phyloP scores from a whole-genome alignment of 2,888 invertebrate species.

The Atethmia centrago region DNA sequence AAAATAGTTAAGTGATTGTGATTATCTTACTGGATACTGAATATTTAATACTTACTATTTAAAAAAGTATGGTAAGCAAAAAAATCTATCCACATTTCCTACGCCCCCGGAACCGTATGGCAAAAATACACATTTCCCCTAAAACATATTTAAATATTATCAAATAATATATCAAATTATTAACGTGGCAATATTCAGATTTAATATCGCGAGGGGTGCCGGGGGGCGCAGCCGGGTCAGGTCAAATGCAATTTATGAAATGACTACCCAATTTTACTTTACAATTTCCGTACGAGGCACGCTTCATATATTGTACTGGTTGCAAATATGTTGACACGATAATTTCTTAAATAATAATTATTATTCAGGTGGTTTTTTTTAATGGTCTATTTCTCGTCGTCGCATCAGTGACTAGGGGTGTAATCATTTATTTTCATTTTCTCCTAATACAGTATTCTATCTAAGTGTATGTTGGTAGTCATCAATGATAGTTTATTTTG shows the following conservation, averaged over 20 bases:
- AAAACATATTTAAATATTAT: conserved; percentile 57
- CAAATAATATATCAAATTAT: conserved; percentile 61
- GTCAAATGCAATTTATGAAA: conserved; percentile 81
- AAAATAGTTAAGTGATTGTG: not conserved
- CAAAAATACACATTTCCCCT: conserved; percentile 13
- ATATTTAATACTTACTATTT: not conserved
- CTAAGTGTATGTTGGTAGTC: not conserved
- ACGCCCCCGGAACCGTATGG: not conserved
- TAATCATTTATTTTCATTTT: not conserved
- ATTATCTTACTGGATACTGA: not conserved
- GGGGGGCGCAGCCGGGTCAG: conserved; percentile 67
- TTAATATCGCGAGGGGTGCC: conserved; percentile 70
- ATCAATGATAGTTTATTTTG: not conserved
- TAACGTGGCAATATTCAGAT: conserved; percentile 74
- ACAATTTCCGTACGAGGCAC: conserved; percentile 71
- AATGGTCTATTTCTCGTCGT: not conserved
- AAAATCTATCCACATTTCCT: not conserved
- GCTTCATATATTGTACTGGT: conserved; percentile 46
- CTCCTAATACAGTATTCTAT: not conserved
- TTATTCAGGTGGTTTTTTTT: not conserved
- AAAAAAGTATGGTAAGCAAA: not conserved
- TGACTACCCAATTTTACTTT: conserved; percentile 82
- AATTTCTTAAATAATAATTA: not conserved
- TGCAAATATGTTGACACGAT: conserved; percentile 25
- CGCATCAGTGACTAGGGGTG: not conserved